Evolutionary conservation across 2,797 vertebrate genomes (phyloP), one percentile per base, ranked within the genome.

Genomic region (Botia almorhae): DNA sequence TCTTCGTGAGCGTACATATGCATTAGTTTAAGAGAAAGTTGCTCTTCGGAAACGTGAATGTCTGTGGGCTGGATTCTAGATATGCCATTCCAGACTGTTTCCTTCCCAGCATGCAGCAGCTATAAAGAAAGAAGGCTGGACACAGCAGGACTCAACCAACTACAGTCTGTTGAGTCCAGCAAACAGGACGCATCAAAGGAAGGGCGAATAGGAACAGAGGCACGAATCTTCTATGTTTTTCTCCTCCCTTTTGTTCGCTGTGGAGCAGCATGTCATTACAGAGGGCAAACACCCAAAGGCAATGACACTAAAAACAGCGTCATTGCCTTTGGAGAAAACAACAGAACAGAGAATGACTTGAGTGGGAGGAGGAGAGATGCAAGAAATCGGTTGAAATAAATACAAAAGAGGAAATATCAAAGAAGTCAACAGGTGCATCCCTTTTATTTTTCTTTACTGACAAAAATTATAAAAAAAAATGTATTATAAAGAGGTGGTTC

Each of bases 171-270:
- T 8, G 12, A 77, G 46, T 64, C 51, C 58, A 67, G 72, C 61
- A 64, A 70, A 53, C 71, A 76, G 78, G 78, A 72, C 50, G 80
- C 68, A 72, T 83, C 82, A 76, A 80, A 67, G 78, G 6, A 65
- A 13, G 23, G 53, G n/a, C 69, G 69, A 80, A 43, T 26, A 75
- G 65, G 68, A 72, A 82, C 63, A 74, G 63, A 79, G 55, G 43
- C 69, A 53, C 65, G 29, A 76, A 58, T 65, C 60, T 65, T 71
- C 36, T 64, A 46, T 48, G 64, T 43, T 60, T 60, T 61, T 67
- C 53, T 26, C 29, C 65, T 76, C 39, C 68, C 61, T 64, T 64
- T 36, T 68, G 64, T 69, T 76, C 53, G 81, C 61, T 76, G 39
- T 68, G 79, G 64, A 81, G 68, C 75, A 78, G 61, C 74, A 73